Evolutionary conservation across 1,140 invertebrate species (phyloP), one percentile per base, ranked within the genome.

Genomic region (Uloborus diversus): DNA sequence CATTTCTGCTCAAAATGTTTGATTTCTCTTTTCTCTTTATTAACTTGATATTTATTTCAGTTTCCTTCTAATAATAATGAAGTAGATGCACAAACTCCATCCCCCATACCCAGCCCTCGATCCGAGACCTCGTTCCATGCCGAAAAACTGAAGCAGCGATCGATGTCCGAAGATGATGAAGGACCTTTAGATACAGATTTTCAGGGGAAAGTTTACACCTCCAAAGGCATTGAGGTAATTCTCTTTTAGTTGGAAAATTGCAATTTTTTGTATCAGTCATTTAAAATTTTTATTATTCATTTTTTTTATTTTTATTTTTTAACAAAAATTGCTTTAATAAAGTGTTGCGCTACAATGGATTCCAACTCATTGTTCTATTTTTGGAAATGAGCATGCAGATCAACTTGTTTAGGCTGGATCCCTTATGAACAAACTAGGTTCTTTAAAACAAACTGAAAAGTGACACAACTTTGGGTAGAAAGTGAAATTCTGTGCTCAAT

Each of bases 201-300:
- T 83, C 93, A 94, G 84, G 94, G 94, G 68, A 91, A 93, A 81
- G 93, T 92, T 42, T 90, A 91, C 81, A 92, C 92, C 3, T 91
- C 93, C 25, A 90, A 90, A 82, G 94, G 94, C 78, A 86, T 91
- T 73, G 93, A 94, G 90, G 94, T 94, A 85, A 25, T 7, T 65
- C 20, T 47, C 4, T 27, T 35, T 30, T 9, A 33, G 17, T 71
- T 9, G 33, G 42, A 0, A 27, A 30, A 57, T 7, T 28, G 7
- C 28, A 25, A 23, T 7, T 57, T 23, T 57, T 23, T 57, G 25
- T 25, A 57, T 11, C 0, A 28, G 14, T 3, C n/a, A 9, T 4
- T 3, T 25, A 3, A 53, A n/a, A 17, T 17, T 20, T 20, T 53
- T 53, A 17, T 53, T 14, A 14, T 9, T 56, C 23, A 57, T 13